Base-by-base conservation (phyloP, 2,797 vertebrate genomes). In the Silurus lanzhouensis region DNA sequence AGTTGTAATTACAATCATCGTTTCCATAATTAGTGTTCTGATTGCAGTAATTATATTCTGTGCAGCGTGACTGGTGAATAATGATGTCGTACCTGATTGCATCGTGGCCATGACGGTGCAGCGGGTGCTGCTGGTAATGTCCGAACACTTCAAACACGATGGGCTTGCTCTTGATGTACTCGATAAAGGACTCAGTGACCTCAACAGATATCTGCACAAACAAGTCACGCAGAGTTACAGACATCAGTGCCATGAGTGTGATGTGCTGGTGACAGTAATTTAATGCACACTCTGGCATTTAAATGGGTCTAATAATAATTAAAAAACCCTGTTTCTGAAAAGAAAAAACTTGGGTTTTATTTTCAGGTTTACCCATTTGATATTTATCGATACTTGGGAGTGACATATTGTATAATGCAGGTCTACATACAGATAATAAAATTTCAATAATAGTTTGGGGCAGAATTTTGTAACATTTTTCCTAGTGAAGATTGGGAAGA, bases 121-220 rank as follows among this genome's bases (percentile, higher is more conserved):
- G 94, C 1, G 98, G 97, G 84, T 99, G 97, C 89, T 98, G 98
- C 92, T 99, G 98, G 89, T 98, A 99, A 92, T 99, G 98, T 1
- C 98, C 98, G n/a, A 99, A 99, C 86, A 99, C 98, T 91, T 99
- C 98, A 91, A 99, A 99, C 80, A 99, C 98, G 10, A 99, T 97
- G 1, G 98, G 98, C 67, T 99, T 99, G 83, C 92, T 96, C 94
- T 97, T 99, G 91, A 99, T 97, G 87, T 99, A 98, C 79, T 99
- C 98, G 79, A 97, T 96, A 90, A 99, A 99, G 0, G 98, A 99
- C 90, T 99, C 97, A 0, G 98, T 99, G 89, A 99, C 96, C 92
- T 99, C 97, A 77, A 99, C 98, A 1, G 98, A 97, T 91, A 99
- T 94, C 98, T 99, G 88, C 19, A 22, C 82, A 61, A 19, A 84